Base-by-base conservation (phyloP, 1,140 invertebrate genomes). In the Teleopsis dalmanni region DNA sequence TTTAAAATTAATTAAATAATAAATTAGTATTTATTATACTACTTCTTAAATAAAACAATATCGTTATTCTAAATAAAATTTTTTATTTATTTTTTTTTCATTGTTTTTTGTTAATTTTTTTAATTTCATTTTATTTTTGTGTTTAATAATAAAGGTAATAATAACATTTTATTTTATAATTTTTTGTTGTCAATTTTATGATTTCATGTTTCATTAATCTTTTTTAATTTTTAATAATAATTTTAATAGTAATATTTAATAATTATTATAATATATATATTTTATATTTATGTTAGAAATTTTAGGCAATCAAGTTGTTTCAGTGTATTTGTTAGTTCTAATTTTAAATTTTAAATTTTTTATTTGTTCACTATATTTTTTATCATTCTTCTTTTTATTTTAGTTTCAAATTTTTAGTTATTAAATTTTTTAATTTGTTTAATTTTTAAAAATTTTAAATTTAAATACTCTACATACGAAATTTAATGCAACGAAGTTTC, bases 121-220 rank as follows among this genome's bases (percentile, higher is more conserved):
- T n/a, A n/a, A n/a, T 33, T 40, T 54, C 40, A 47, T 54, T 57
- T 59, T 60, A 57, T 54, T 64, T 61, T 63, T 61, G 60, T 65
- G 63, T 65, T 65, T 60, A 58, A 56, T 63, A 65, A 66, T 66
- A 66, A 66, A 65, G 65, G 63, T 62, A 65, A 66, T 66, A 66
- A 66, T 66, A 65, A 66, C 63, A 66, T 66, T 65, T 61, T 47
- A 27, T 33, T 50, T 49, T 44, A 16, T 44, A 18, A 42, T 42
- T 35, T 11, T 35, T 46, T 2, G 1, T 36, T 36, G 18, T 37
- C 33, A 44, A 44, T 33, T 44, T 33, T 33, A 44, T 44, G 34
- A 13, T 25, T 34, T 44, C 38, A 44, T 37, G 26, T 43, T 43
- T 49, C 37, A 26, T 18, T 36, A n/a, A 36, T 27, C 38, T 47